These are phyloP conservation scores for Cryptoprocta ferox DNA, from an alignment of 2,797 vertebrate genomes.

Conservation along the genomic window DNA sequence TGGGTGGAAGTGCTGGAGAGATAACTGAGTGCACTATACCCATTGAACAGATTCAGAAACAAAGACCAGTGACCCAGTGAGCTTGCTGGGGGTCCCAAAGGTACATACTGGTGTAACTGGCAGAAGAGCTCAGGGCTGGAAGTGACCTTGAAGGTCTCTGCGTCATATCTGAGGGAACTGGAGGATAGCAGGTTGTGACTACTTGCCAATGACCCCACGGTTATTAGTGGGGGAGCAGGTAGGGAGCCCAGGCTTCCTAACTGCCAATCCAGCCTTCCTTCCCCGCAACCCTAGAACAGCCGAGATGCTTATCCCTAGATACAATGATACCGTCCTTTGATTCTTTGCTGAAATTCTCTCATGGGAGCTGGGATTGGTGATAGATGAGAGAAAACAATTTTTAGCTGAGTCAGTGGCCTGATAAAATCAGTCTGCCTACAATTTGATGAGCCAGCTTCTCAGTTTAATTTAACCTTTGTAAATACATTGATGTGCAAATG, in stretches of 20 bases:
- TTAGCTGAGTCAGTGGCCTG: not conserved
- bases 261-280: not conserved
- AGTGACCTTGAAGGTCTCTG: not conserved
- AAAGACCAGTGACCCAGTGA: not conserved
- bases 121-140: not conserved
- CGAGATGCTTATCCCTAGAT: not conserved
- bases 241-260: not conserved
- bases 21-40: not conserved
- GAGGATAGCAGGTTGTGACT: not conserved
- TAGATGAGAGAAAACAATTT: not conserved
- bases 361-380: not conserved
- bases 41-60: not conserved
- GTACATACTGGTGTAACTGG: not conserved
- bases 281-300: not conserved
- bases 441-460: not conserved
- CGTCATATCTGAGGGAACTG: not conserved
- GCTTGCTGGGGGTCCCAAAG: not conserved
- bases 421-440: not conserved
- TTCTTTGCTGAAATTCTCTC: not conserved
- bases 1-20: not conserved
- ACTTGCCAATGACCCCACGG: not conserved
- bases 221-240: not conserved
- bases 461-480: constrained; percentile 14
- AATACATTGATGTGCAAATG: not conserved
- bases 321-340: not conserved